Conservation (phyloP, 2,113 vertebrate species). For the Tachycineta bicolor region DNA sequence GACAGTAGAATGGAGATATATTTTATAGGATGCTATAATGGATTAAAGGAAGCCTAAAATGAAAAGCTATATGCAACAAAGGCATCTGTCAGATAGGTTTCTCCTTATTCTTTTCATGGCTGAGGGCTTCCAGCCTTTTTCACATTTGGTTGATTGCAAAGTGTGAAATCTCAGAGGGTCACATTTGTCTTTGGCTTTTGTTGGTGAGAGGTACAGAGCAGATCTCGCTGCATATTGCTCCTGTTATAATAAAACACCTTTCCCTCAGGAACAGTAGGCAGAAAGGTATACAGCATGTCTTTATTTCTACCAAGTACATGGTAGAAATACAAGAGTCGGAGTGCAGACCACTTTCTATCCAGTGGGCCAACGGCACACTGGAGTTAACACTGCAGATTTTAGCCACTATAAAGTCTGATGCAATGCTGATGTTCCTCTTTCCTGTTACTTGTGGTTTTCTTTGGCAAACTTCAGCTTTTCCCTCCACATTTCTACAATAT, state of each 20-base stretch:
- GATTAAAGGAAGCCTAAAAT: slow-evolving; percentile 33
- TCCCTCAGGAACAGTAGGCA: rapidly evolving
- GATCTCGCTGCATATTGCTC: not conserved
- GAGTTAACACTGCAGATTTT: not conserved
- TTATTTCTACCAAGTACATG: not conserved
- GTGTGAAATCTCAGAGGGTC: not conserved
- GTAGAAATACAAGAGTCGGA: not conserved
- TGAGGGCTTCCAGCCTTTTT: not conserved
- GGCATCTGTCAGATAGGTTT: not conserved
- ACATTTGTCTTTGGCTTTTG: not conserved
- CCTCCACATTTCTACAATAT: not conserved
- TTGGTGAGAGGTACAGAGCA: not conserved
- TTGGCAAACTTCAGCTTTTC: not conserved
- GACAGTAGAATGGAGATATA: not conserved
- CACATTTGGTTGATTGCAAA: not conserved
- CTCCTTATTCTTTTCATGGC: not conserved
- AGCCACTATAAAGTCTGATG: not conserved
- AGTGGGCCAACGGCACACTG: not conserved
- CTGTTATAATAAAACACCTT: not conserved
- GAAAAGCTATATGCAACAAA: slow-evolving; percentile 4
- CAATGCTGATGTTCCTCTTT: not conserved
- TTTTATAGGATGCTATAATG: not conserved
- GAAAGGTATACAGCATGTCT: not conserved
- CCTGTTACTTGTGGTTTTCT: not conserved
- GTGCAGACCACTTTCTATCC: not conserved